Base-by-base conservation (phyloP, 1,140 invertebrate genomes). In the Drosophila murphyi region DNA sequence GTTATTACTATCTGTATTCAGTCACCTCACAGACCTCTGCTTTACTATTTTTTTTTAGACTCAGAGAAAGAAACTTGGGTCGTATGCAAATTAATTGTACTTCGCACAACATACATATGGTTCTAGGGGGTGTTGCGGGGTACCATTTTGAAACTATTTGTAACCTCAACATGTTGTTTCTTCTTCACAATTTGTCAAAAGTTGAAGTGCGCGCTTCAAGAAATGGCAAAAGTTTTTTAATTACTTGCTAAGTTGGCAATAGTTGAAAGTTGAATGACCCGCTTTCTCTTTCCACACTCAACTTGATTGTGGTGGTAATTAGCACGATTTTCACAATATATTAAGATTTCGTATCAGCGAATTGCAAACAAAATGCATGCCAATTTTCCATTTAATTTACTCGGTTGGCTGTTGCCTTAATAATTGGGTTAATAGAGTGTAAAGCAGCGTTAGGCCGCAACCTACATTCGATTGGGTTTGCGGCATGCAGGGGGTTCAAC, bases 361-460 rank as follows among this genome's bases (percentile, higher is more conserved):
- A 72, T 61, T 70, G 20, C 60, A 76, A 72, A 62, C 37, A 48
- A 72, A 48, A 52, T 73, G 79, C 71, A 82, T 78, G 62, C 29
- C 62, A 81, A 91, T 89, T 91, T 91, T 89, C 75, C 89, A 86
- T 89, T 87, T 91, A 89, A 89, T 89, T 91, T 81, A 80, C 70
- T 86, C 63, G 62, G 68, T 76, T 80, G 75, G 76, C 69, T 78
- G 56, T 68, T 74, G 80, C 65, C 79, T 69, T 72, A 89, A 43
- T 20, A 91, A 87, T 90, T 91, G 76, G 89, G 89, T 91, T 91
- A 91, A 91, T 91, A 91, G 89, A 87, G 82, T 91, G 75, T 87
- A 89, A 91, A 81, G 80, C 63, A 74, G 61, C 72, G 51, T 65
- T 65, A 64, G 76, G 72, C 72, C 82, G 74, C 85, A 88, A 88